A percentile compares a stretch with the other conserved stretches of the same genome.
Conservation (phyloP, 2,888 invertebrate genomes). For the Phalera bucephala region DNA sequence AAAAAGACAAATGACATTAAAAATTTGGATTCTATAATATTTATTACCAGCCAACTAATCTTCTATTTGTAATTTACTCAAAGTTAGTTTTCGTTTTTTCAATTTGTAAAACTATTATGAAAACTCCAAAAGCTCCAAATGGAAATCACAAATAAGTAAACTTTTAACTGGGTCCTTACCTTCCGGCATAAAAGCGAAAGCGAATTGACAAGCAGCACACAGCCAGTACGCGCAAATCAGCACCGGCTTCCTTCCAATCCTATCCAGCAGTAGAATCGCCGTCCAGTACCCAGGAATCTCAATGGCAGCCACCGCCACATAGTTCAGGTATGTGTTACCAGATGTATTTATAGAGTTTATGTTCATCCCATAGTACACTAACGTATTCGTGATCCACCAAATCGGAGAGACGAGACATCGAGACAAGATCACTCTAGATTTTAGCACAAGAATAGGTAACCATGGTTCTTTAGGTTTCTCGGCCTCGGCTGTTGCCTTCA, state of each 20-base stretch:
- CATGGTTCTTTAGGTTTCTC: conserved; percentile 62
- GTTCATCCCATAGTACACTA: conserved; percentile 88
- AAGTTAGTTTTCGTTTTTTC: too few relatives aligned
- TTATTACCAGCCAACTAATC: too few relatives aligned
- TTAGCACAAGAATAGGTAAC: conserved; percentile 55
- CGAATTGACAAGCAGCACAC: conserved; percentile 84
- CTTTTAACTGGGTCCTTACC: too few relatives aligned
- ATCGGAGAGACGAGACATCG: conserved; percentile 73
- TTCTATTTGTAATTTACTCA: too few relatives aligned
- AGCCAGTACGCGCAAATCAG: conserved; percentile 84
- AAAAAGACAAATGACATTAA: too few relatives aligned
- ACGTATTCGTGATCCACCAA: conserved; percentile 87
- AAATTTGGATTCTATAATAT: too few relatives aligned
- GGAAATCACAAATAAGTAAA: too few relatives aligned
- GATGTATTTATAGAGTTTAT: conserved; percentile 86
- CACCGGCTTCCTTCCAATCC: conserved; percentile 85
- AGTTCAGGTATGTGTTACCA: conserved; percentile 87
- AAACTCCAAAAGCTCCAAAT: too few relatives aligned
- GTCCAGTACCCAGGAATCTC: conserved; percentile 89
- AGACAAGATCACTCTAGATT: conserved; percentile 50
- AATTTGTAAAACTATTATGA: too few relatives aligned
- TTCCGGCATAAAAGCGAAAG: conserved; percentile 82
- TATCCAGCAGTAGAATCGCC: conserved; percentile 85
- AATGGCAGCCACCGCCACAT: conserved; percentile 84
- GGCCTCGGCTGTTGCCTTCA: conserved; percentile 60